Base-by-base conservation (phyloP, 2,797 vertebrate genomes). In the Esox lucius region DNA sequence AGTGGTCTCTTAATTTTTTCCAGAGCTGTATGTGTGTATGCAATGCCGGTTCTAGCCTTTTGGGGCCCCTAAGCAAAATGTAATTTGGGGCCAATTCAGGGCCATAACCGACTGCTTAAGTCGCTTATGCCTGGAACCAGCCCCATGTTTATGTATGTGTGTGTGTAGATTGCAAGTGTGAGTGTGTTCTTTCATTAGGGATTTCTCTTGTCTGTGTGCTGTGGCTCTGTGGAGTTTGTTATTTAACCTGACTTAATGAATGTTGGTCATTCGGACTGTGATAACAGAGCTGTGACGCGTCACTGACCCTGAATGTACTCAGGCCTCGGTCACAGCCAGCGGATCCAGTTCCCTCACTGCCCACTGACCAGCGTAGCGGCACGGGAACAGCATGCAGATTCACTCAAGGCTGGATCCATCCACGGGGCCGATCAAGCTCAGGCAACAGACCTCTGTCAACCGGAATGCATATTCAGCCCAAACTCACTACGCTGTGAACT, bases 381-480 rank as follows among this genome's bases (percentile, higher is more conserved):
- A 15, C 2, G 62, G 13, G 16, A 65, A 65, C 62, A 31, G 26
- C 28, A 67, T 59, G 73, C 64, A 68, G 68, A 71, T 68, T 48
- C 62, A 70, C 51, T 19, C 71, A 79, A 61, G 65, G 28, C 28
- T 49, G 39, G 4, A 56, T 46, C 69, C 6, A 46, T 13, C 67
- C 62, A 59, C 71, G 31, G 51, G 56, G 22, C 65, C 56, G 31
- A 13, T 62, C 51, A 61, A 17, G 26, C 62, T 26, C 69, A 78
- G 64, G 74, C 11, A 70, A 84, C 78, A 80, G 72, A 80, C 59
- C 76, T 69, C 72, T 5, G 53, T 48, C 13, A n/a, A 49, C 13
- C 17, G 53, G 3, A 5, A 19, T 31, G 28, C 26, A 6, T 39
- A 6, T 42, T 64, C 26, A 64, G 13, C 7, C 22, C 13, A 11